These are phyloP conservation scores for Lasioglossum albipes DNA, from an alignment of 1,140 invertebrate species.

Conservation along the genomic window DNA sequence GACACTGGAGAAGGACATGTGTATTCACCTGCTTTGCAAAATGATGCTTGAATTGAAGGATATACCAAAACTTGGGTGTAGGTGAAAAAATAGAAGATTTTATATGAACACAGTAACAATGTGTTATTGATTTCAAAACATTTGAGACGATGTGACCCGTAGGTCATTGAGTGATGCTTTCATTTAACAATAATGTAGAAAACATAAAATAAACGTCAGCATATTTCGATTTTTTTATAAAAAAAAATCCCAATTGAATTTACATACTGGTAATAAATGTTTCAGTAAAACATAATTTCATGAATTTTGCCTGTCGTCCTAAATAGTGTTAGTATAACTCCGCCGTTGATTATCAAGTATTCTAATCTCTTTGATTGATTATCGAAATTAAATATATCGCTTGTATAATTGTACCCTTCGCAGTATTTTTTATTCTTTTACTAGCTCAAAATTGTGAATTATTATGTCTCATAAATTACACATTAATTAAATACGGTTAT, in stretches of 20 bases:
- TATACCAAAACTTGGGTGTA: not conserved
- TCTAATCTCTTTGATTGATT: conserved; percentile 23
- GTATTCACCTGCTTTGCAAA: conserved; percentile 74
- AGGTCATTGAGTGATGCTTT: too few relatives aligned
- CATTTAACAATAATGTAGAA: too few relatives aligned
- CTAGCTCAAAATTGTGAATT: conserved; percentile 10
- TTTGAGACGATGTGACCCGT: not conserved
- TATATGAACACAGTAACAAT: conserved; percentile 53
- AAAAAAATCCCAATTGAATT: too few relatives aligned
- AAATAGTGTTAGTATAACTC: not conserved
- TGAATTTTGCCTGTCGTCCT: too few relatives aligned
- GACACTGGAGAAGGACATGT: conserved; percentile 59
- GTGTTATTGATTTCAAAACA: conserved; percentile 45
- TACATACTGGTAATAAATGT: too few relatives aligned
- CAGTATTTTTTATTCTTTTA: conserved; percentile 20
- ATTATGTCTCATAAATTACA: conserved; percentile 26
- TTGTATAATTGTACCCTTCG: conserved; percentile 21
- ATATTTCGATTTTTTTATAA: too few relatives aligned
- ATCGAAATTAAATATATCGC: conserved; percentile 45
- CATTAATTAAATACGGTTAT: conserved; percentile 41
- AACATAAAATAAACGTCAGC: too few relatives aligned
- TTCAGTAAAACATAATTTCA: too few relatives aligned
- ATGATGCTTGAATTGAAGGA: conserved; percentile 66
- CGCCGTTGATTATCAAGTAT: conserved; percentile 13
- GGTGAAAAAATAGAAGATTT: conserved; percentile 28